phyloP scores from a whole-genome alignment of 2,888 invertebrate species.

The Ptychoptera albimana region DNA sequence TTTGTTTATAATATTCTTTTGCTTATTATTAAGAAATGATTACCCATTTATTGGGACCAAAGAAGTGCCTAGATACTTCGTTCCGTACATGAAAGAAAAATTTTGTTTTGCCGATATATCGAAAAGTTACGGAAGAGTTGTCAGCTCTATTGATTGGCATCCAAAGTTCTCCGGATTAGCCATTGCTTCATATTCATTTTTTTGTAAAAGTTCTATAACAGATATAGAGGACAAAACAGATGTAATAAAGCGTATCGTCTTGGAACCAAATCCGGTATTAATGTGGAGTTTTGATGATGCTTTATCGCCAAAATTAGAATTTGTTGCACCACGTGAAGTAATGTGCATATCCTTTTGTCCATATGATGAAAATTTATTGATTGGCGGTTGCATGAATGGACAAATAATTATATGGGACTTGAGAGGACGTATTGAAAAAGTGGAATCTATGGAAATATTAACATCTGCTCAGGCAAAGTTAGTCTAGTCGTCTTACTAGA shows the following conservation, averaged over 20 bases:
- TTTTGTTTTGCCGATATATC: slow-evolving; percentile 48
- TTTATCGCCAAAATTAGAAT: slow-evolving; percentile 48
- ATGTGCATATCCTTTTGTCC: slow-evolving; percentile 51
- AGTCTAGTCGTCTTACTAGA: no score
- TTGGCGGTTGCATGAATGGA: slow-evolving; percentile 59
- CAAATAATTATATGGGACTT: slow-evolving; percentile 57
- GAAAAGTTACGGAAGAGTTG: slow-evolving; percentile 46
- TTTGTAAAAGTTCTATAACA: slow-evolving; percentile 24
- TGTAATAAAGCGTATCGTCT: slow-evolving; percentile 37
- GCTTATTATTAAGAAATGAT: no score
- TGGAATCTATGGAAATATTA: slow-evolving; percentile 43
- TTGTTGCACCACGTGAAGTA: slow-evolving; percentile 51
- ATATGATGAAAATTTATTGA: slow-evolving; percentile 45
- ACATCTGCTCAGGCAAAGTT: slow-evolving; percentile 41
- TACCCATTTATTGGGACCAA: slow-evolving; percentile 21
- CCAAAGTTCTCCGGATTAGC: slow-evolving; percentile 52
- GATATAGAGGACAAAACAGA: slow-evolving; percentile 24
- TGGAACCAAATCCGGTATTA: slow-evolving; percentile 47
- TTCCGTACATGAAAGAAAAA: slow-evolving; percentile 26
- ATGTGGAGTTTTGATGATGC: slow-evolving; percentile 62
- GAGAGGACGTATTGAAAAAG: slow-evolving; percentile 40
- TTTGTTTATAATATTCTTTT: no score
- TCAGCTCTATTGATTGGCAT: slow-evolving; percentile 52
- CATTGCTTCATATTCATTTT: slow-evolving; percentile 48
- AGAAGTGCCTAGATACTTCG: slow-evolving; percentile 19